Evolutionary conservation across 2,113 vertebrate species (phyloP).

Genomic region (Motacilla alba): DNA sequence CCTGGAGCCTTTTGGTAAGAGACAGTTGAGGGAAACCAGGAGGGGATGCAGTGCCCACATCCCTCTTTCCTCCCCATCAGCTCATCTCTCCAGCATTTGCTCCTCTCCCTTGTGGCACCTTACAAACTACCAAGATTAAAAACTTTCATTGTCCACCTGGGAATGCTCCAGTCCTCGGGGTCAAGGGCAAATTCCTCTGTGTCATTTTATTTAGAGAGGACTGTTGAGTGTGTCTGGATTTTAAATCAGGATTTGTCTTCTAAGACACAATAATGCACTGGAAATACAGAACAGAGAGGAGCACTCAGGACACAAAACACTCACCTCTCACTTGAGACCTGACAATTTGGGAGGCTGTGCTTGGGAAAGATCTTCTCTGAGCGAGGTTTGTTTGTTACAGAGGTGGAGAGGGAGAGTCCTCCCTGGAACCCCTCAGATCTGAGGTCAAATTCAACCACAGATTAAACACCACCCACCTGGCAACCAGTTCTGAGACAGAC

Average conservation of each 20-base stretch:
- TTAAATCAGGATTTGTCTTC: not conserved
- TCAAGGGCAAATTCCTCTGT: not conserved
- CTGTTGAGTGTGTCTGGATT: not conserved
- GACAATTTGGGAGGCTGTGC: not conserved
- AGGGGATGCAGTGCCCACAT: not conserved
- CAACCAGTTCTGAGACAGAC: conserved; percentile 80
- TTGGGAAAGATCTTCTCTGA: not conserved
- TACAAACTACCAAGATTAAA: not conserved
- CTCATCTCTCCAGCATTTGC: not conserved
- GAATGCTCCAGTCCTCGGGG: not conserved
- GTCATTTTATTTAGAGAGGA: not conserved
- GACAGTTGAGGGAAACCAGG: not conserved
- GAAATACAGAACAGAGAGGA: not conserved
- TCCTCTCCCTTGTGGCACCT: not conserved
- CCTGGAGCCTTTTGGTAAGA: conserved; percentile 3
- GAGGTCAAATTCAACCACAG: not conserved
- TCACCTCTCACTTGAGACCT: not conserved
- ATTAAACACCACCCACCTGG: conserved; percentile 71
- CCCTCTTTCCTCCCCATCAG: not conserved
- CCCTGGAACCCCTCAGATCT: not conserved
- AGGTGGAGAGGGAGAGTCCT: not conserved
- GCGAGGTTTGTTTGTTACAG: not conserved
- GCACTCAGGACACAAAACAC: not conserved
- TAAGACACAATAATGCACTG: not conserved
- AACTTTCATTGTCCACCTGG: not conserved